These are phyloP conservation scores for Erythrocebus patas DNA, from an alignment of 2,113 vertebrate genomes.

Conservation along the genomic window DNA sequence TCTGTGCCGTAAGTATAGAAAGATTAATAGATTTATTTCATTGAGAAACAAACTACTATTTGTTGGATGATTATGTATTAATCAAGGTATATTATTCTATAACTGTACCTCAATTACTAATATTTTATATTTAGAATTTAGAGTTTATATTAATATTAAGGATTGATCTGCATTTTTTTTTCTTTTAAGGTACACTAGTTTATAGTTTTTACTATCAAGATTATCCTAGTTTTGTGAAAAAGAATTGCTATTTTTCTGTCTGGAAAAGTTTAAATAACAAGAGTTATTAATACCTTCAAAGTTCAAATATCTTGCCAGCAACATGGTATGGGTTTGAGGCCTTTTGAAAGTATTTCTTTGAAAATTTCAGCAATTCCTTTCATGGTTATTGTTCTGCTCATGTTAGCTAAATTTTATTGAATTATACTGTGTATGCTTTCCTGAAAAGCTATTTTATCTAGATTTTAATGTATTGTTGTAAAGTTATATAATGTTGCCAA, in stretches of 20 bases:
- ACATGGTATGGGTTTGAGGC: neutral
- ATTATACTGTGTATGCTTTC: neutral
- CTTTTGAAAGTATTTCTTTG: neutral
- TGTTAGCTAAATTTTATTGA: neutral
- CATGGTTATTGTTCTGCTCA: neutral
- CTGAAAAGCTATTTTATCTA: neutral
- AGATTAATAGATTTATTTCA: neutral
- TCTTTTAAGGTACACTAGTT: neutral
- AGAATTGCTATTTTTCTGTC: neutral
- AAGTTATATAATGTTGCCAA: neutral
- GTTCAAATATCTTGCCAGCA: neutral
- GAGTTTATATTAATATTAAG: neutral
- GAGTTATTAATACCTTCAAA: neutral
- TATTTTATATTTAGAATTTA: neutral
- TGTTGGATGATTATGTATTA: neutral
- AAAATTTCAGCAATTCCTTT: neutral
- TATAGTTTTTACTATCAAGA: neutral
- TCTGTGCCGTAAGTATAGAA: neutral
- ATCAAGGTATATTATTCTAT: neutral
- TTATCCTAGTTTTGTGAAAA: neutral
- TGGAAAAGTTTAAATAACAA: neutral
- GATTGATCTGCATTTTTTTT: neutral
- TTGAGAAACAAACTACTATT: neutral
- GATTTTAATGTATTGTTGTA: neutral
- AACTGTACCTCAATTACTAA: neutral